Evolutionary conservation across 2,113 vertebrate genomes (phyloP), one percentile per base, ranked within the genome.

Genomic region (Beaufortia kweichowensis): DNA sequence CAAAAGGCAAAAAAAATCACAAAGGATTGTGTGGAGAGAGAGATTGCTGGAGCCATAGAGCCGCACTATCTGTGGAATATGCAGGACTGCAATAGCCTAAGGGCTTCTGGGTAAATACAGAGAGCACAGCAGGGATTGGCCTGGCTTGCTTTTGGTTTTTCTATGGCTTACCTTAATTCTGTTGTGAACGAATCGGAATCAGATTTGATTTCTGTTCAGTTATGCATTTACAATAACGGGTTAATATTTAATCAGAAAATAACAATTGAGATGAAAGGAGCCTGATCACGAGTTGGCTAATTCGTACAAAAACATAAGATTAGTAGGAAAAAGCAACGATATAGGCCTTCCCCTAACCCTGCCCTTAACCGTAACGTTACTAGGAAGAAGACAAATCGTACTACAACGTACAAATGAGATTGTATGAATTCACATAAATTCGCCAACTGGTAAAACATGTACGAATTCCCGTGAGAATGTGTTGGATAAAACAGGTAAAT

Each of bases 111-210:
- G 73, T 76, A 64, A 63, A 56, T 12, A 35, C 50, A 59, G 75
- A 59, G 11, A 77, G 63, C 26, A 41, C 62, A 76, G 74, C 23
- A 55, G 62, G 43, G 57, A 64, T 41, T 76, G 74, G 33, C 73
- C 69, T 71, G 69, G 69, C 28, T 71, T 71, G 69, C 69, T 71
- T 33, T 56, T 71, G 69, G 53, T 41, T 71, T 41, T 55, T 71
- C 33, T 17, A 41, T 41, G 31, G 15, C 53, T 59, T 71, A 71
- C 69, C 33, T n/a, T 71, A 35, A 71, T 0, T 3, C 55, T 43
- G 28, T 43, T 59, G 15, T 71, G 53, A 71, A 71, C 39, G 53
- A 2, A 10, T 39, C 33, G 7, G 33, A 35, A 71, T 26, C 15
- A 26, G 31, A 14, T 6, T 53, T 21, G n/a, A 53, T 21, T 53